Base-by-base conservation (phyloP, 2,113 vertebrate species). In the Solea senegalensis region DNA sequence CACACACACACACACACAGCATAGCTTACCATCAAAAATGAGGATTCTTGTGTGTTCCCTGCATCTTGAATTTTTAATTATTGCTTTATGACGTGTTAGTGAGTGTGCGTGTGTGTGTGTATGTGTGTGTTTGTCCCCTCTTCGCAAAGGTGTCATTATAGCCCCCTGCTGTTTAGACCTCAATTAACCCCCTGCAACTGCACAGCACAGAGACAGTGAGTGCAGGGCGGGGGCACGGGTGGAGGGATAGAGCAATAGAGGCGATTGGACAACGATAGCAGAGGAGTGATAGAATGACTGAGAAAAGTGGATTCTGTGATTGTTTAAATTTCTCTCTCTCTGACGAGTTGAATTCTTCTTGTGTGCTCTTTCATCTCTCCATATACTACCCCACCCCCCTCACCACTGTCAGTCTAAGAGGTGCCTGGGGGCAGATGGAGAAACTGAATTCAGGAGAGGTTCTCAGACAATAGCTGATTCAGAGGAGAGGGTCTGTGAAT, bases 111-210 rank as follows among this genome's bases (percentile, higher is more conserved):
- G 34, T 34, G 34, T 34, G 34, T 6, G 34, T 6, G 34, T 6
- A 2, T 34, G 34, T 34, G 5, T 34, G 34, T 34, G 28, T 65
- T 57, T 78, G 58, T 76, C 49, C 65, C 46, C 64, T 78, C 66
- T 76, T 72, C 66, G 53, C 54, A 77, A 84, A 87, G 77, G 87
- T 92, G 84, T 88, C 77, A 83, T 87, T 89, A 90, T 84, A 67
- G 69, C 77, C 77, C 84, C 88, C 89, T 71, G 84, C 78, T 87
- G 87, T 61, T 87, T 52, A 69, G 82, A 89, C 89, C 88, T 90
- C 86, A 87, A 92, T 90, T 89, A 90, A 89, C 91, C 91, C 87
- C 87, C 88, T 74, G 69, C 79, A 69, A 89, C 82, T 86, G 76
- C 82, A 73, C 84, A 80, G 81, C 73, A 67, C 81, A 69, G 76